Percentiles rank a stretch among this genome's conserved stretches.
Evolutionary conservation across 2,888 invertebrate genomes (phyloP).

Genomic region (Hylaea fasciaria): DNA sequence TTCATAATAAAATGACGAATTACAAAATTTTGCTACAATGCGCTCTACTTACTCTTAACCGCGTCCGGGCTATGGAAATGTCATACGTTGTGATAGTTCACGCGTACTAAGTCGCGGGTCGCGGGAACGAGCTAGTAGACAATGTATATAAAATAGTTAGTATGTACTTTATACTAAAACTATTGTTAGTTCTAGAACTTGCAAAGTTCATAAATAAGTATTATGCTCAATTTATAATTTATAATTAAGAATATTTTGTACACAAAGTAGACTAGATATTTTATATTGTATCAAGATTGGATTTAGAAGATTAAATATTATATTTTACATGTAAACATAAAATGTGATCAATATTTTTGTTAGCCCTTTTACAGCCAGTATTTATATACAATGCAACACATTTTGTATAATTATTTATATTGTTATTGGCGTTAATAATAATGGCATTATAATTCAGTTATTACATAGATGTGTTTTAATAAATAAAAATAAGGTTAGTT

Average conservation of each 20-base stretch:
- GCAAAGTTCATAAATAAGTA: background rate
- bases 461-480: no score
- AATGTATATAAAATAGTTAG: no score
- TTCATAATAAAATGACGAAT: no score
- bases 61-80: no score
- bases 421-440: conserved; percentile 10
- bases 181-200: background rate
- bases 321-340: background rate
- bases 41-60: no score
- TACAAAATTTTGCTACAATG: no score
- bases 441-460: background rate
- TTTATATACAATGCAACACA: no score
- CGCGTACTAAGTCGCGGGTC: no score
- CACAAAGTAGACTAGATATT: background rate
- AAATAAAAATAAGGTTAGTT: no score
- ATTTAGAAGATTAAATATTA: no score
- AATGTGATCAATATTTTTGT: conserved; percentile 30
- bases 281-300: background rate
- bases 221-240: background rate
- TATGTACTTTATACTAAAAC: background rate
- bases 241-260: background rate
- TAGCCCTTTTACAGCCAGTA: conserved; percentile 58
- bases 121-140: no score
- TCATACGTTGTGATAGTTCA: no score
- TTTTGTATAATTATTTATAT: conserved; percentile 33